Evolutionary conservation across 2,888 invertebrate species (phyloP), one percentile per base, ranked within the genome.

Genomic region (Drosophila subsilvestris): DNA sequence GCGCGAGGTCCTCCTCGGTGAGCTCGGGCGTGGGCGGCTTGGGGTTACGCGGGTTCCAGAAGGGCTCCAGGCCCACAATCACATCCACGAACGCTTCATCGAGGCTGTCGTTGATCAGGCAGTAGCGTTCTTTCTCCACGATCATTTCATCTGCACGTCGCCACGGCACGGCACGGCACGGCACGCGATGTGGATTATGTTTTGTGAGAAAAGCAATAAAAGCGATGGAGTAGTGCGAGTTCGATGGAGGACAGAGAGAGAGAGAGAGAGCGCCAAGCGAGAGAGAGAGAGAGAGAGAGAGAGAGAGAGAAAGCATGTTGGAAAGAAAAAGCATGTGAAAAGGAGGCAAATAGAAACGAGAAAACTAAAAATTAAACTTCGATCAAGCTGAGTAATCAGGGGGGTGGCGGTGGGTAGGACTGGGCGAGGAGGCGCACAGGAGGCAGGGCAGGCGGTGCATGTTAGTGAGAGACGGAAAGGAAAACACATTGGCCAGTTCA

Each of bases 41-140:
- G 54, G 92, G 93, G 82, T 92, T 91, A 44, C 91, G 87, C 53
- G 90, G 90, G 68, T 91, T 90, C 80, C 90, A 92, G 87, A 90
- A 90, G 59, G 93, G 93, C 85, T 94, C 94, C 75, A 94, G 93
- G 78, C 94, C 94, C 62, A 94, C 94, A 91, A 95, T 94, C 90
- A 95, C 93, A 93, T 97, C 98, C 92, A 97, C 94, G 94, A 98
- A 97, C 87, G 98, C 98, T 93, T 96, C 95, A 93, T 98, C 98
- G 94, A 98, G 95, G 93, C 97, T 98, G 93, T 98, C 96, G 89
- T 97, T 96, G 93, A 98, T 96, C 92, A 96, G 95, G 94, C 97
- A 98, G 95, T 95, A 98, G 93, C 95, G 95, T 94, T 98, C 98
- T 94, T 96, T 98, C 93, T 96, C 96, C 92, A 93, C 94, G 93